Evolutionary conservation across 2,797 vertebrate species (phyloP), one percentile per base, ranked within the genome.

Genomic region (Hipposideros larvatus): DNA sequence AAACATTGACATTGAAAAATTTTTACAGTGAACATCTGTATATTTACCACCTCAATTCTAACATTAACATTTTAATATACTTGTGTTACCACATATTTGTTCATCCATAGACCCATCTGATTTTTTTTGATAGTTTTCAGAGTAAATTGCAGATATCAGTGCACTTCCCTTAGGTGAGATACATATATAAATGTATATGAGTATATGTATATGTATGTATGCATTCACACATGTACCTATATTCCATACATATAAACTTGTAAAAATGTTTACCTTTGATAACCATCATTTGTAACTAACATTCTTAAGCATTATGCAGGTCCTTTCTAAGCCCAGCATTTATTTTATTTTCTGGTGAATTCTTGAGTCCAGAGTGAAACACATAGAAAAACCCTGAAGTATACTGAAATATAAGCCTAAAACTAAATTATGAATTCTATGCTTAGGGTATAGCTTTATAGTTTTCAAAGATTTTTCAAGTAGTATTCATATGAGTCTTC

Each of bases 331-430:
- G 7, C 15, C 61, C 19, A 87, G 26, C n/a, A 18, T 92, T 96
- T 78, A 65, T 87, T 87, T 90, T 91, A 75, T 90, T 94, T 78
- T 78, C 43, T 68, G 83, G 19, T 87, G 48, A 80, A 43, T 91
- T 75, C 51, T 85, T 70, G 37, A 31, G 34, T 79, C 53, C 48
- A 91, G 65, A 83, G 78, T 77, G 46, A 83, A 94, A 41, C 79
- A 70, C 93, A 75, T 31, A 24, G 4, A 83, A 91, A 88, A 90
- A 71, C 18, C 9, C 63, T 61, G 22, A 90, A 84, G 66, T 93
- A 31, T 1, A 70, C 6, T 70, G 1, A 91, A 46, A 65, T 88
- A 61, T 63, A 34, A 48, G n/a, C 48, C 18, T 93, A 5, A 48
- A 88, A 61, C 41, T 59, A 51, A 83, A 63, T 95, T 91, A 37